A percentile compares a stretch with the other conserved stretches of the same genome.
Conservation (phyloP, 2,888 invertebrate species). For the Crepidodera aurea region DNA sequence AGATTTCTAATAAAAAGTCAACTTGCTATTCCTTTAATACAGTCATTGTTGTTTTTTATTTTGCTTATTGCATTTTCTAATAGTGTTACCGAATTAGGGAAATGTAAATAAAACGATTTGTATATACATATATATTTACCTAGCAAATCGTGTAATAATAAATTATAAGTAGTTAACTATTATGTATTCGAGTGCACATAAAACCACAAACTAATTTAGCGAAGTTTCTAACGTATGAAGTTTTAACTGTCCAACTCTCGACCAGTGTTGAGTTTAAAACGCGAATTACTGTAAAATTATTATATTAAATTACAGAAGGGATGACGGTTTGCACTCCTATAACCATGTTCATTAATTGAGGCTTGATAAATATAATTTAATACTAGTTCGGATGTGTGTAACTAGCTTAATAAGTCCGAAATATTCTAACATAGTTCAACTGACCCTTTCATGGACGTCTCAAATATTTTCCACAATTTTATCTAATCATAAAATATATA, state of each 20-base stretch:
- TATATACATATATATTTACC: no score
- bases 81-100: no score
- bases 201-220: not conserved
- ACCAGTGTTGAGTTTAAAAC: conserved; percentile 7
- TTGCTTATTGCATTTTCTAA: no score
- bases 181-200: conserved; percentile 8
- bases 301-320: conserved; percentile 17
- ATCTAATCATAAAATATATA: no score
- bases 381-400: not conserved
- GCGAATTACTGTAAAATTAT: conserved; percentile 1
- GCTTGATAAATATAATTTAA: not conserved
- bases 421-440: no score
- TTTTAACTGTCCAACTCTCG: conserved; percentile 14
- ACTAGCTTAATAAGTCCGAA: no score
- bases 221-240: conserved; percentile 14
- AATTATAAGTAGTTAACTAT: not conserved
- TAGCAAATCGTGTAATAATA: not conserved
- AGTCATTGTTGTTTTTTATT: no score
- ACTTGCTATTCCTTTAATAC: no score
- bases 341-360: conserved; percentile 8
- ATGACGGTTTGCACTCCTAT: conserved; percentile 1
- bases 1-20: no score
- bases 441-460: no score
- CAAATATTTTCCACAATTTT: no score
- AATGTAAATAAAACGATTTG: no score